Percentiles rank a stretch among this genome's conserved stretches.
Evolutionary conservation across 2,888 invertebrate species (phyloP).

Genomic region (Synergus gifuensis): DNA sequence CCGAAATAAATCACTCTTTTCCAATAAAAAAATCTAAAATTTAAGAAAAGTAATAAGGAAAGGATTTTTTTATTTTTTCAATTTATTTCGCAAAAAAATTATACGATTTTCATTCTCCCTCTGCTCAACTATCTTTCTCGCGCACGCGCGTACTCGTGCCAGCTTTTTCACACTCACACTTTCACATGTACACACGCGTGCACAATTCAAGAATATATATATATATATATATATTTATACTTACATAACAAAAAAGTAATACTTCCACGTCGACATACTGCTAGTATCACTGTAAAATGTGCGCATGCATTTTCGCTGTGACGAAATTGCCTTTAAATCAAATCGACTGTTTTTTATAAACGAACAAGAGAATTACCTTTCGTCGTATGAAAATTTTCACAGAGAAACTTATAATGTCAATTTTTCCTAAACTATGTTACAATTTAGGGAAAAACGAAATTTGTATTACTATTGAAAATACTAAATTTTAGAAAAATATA

Average conservation of each 20-base stretch:
- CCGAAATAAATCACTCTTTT: no score
- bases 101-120: slow-evolving; percentile 24
- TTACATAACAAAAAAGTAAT: slow-evolving; percentile 59
- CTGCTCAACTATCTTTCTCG: slow-evolving; percentile 8
- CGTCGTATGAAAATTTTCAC: background rate
- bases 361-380: background rate
- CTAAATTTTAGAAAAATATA: no score
- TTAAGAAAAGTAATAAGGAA: background rate
- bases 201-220: slow-evolving; percentile 25
- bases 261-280: slow-evolving; percentile 61
- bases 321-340: slow-evolving; percentile 21
- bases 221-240: slow-evolving; percentile 35
- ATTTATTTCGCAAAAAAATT: slow-evolving; percentile 37
- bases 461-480: no score
- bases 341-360: background rate
- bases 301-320: slow-evolving; percentile 28
- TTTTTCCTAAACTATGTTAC: no score
- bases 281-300: slow-evolving; percentile 59
- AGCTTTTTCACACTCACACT: background rate
- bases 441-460: no score
- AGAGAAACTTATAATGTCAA: no score
- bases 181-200: slow-evolving; percentile 27
- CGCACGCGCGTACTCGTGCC: slow-evolving; percentile 29
- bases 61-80: background rate
- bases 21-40: no score